A percentile compares a stretch with the other conserved stretches of the same genome.
These are phyloP conservation scores for Cepaea hortensis DNA, from an alignment of 2,888 invertebrate species.

Conservation along the genomic window DNA sequence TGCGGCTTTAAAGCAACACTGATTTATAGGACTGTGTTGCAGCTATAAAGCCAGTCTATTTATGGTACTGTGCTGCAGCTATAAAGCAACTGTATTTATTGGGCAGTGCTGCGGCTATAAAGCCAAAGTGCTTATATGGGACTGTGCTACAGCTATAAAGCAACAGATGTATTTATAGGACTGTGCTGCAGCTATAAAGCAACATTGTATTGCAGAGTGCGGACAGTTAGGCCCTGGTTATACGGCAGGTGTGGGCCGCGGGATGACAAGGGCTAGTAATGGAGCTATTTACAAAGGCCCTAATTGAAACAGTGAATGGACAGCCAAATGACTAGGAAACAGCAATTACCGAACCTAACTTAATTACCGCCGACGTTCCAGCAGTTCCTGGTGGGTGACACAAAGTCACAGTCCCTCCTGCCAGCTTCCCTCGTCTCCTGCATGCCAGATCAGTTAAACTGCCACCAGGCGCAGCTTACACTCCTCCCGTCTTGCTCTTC, in stretches of 20 bases:
- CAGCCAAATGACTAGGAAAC: slow-evolving; percentile 65
- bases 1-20: no score
- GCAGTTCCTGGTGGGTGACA: slow-evolving; percentile 40
- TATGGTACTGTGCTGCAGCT: no score
- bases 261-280: slow-evolving; percentile 43
- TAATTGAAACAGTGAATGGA: slow-evolving; percentile 68
- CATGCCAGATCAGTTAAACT: slow-evolving; percentile 27
- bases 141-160: no score
- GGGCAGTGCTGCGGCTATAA: no score
- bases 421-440: not conserved
- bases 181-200: not conserved
- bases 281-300: slow-evolving; percentile 60
- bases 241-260: slow-evolving; percentile 16
- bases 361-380: slow-evolving; percentile 60
- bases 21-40: no score
- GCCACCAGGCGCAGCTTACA: not conserved
- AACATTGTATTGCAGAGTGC: not conserved
- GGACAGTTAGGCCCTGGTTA: not conserved
- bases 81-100: no score
- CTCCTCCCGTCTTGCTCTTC: not conserved
- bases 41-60: no score
- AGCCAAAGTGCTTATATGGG: no score
- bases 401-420: not conserved
- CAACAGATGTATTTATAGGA: not conserved
- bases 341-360: slow-evolving; percentile 67